Evolutionary conservation across 2,797 vertebrate genomes (phyloP).

Genomic region (Orestias chungarensis): DNA sequence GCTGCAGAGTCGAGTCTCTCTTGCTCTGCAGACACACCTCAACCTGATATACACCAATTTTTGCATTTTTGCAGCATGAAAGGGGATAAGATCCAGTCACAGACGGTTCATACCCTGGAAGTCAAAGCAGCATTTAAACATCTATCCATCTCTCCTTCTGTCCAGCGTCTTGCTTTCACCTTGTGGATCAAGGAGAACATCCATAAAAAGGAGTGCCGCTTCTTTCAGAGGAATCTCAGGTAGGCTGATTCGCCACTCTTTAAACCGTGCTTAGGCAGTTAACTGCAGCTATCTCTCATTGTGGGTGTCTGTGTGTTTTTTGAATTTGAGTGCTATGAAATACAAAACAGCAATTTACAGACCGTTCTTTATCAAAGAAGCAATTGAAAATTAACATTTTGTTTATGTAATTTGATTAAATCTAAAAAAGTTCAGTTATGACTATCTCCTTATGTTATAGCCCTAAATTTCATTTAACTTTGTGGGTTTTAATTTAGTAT

Average conservation of each 20-base stretch:
- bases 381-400: neutral
- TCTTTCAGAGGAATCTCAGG: constrained; percentile 78
- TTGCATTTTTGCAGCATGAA: constrained; percentile 33
- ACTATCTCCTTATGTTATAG: neutral
- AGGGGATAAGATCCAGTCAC: constrained; percentile 15
- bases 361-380: neutral
- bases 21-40: neutral
- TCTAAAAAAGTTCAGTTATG: neutral
- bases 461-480: neutral
- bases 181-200: constrained; percentile 87
- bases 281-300: neutral
- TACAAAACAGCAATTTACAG: neutral
- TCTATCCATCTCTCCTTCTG: constrained; percentile 55
- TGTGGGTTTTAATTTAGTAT: neutral
- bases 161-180: constrained; percentile 69
- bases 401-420: neutral
- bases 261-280: constrained; percentile 13
- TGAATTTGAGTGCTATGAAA: neutral
- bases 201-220: constrained; percentile 87
- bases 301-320: neutral
- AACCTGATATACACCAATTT: neutral
- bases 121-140: constrained; percentile 24
- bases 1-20: constrained; percentile 49
- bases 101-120: constrained; percentile 21
- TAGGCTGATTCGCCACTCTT: constrained; percentile 37